Evolutionary conservation across 2,888 invertebrate species (phyloP).

Genomic region (Tipula lateralis): DNA sequence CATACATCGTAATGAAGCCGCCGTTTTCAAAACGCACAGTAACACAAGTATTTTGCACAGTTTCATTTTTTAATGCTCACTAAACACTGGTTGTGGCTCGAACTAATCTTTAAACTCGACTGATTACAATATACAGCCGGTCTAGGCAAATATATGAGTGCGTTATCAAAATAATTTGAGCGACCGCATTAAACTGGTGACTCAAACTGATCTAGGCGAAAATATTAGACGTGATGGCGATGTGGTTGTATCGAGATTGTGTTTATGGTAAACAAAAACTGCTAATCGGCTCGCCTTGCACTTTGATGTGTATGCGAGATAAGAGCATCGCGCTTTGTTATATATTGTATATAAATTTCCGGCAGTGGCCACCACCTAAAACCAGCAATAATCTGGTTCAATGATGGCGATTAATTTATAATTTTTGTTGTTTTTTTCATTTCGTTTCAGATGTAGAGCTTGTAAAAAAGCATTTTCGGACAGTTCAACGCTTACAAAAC

Average conservation of each 20-base stretch:
- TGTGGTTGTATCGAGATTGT: neutral
- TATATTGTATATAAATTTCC: neutral
- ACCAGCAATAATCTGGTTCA: neutral
- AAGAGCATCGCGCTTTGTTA: neutral
- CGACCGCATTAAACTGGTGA: neutral
- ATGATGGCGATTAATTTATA: neutral
- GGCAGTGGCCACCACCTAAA: neutral
- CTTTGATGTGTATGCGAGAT: neutral
- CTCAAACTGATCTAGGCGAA: neutral
- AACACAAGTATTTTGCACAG: neutral
- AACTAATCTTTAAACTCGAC: neutral
- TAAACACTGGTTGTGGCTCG: neutral
- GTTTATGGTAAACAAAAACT: neutral
- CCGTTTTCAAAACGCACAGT: neutral
- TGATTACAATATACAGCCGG: neutral
- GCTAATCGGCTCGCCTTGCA: neutral
- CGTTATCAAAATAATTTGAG: neutral
- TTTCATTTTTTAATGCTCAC: neutral
- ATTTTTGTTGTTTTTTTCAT: slow-evolving; percentile 1
- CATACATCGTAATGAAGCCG: neutral
- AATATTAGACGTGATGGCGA: neutral
- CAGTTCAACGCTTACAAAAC: slow-evolving; percentile 96
- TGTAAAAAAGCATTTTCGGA: slow-evolving; percentile 99
- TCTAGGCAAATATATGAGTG: neutral
- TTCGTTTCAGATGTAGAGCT: slow-evolving; percentile 67